phyloP scores from a whole-genome alignment of 2,888 invertebrate species.

The Cartodere bifasciata region DNA sequence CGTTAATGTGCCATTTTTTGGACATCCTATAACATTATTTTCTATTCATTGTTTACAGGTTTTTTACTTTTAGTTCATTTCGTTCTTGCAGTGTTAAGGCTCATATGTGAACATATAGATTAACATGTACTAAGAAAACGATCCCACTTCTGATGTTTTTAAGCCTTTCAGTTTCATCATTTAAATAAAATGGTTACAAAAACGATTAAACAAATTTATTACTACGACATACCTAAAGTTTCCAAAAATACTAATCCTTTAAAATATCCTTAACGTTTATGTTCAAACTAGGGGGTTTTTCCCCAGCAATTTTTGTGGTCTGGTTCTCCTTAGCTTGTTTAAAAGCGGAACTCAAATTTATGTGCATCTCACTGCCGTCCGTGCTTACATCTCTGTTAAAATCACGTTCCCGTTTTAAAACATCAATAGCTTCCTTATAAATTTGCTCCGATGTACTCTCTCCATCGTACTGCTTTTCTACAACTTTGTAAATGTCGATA shows the following conservation, averaged over 20 bases:
- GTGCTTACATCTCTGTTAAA: conserved; percentile 6
- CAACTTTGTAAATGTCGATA: conserved; percentile 45
- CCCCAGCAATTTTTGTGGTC: conserved; percentile 7
- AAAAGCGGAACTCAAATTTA: conserved; percentile 24
- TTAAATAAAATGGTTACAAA: no score
- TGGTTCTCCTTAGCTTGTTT: conserved; percentile 18
- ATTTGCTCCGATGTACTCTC: conserved; percentile 35
- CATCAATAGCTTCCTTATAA: conserved; percentile 36
- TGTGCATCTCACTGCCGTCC: conserved; percentile 17
- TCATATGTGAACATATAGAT: no score
- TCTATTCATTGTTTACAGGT: no score
- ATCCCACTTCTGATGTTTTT: no score
- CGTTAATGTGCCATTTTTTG: no score
- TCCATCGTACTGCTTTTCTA: conserved; percentile 39
- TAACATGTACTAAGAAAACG: no score
- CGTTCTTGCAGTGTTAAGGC: no score
- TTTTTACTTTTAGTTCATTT: no score
- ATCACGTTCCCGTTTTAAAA: conserved; percentile 30
- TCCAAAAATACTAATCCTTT: conserved; percentile 21
- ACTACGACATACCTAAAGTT: no score
- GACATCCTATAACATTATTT: no score
- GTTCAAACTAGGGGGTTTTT: conserved; percentile 14
- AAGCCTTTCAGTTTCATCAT: no score
- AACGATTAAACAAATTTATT: no score
- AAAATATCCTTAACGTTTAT: conserved; percentile 30